Evolutionary conservation across 2,113 vertebrate genomes (phyloP), one percentile per base, ranked within the genome.

Genomic region (Rattus rattus): DNA sequence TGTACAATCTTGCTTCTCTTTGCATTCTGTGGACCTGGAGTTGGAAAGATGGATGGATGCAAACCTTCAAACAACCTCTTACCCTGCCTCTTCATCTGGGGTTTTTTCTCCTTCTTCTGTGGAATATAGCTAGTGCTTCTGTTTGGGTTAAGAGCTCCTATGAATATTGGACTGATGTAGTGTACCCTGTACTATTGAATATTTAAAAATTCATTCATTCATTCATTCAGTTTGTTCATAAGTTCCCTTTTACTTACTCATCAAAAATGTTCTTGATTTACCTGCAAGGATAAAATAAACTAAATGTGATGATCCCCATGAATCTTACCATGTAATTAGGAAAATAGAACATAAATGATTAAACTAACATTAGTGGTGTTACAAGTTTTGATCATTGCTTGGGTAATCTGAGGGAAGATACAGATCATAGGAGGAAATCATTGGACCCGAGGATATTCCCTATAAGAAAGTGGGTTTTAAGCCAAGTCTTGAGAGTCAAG

Each of bases 341-440:
- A 43, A 90, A 94, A 65, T 4, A 85, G 69, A 79, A 80, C 7
- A 39, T 4, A 67, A 67, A 67, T 36, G 36, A 73, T 86, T 88
- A 92, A 77, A 87, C 5, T n/a, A n/a, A 12, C n/a, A 75, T 56
- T 56, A n/a, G 61, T 83, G 43, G 26, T 13, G 3, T 93, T 90
- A 84, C 7, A 85, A 13, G 49, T 80, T 90, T 86, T 77, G 39
- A 24, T 86, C 36, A 67, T 61, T 80, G 61, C 59, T 95, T 94
- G 76, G 17, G 28, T 92, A 65, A 91, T 94, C 61, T 75, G 26
- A 92, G n/a, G 61, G 22, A 89, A 75, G 59, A 69, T 70, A 91
- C 14, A 36, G 7, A 56, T 13, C 90, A 84, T 5, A 52, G 76
- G 43, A 88, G 47, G 72, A 83, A 84, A 6, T 49, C 56, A 83